Base-by-base conservation (phyloP, 2,888 invertebrate species). In the Arenicola marina region DNA sequence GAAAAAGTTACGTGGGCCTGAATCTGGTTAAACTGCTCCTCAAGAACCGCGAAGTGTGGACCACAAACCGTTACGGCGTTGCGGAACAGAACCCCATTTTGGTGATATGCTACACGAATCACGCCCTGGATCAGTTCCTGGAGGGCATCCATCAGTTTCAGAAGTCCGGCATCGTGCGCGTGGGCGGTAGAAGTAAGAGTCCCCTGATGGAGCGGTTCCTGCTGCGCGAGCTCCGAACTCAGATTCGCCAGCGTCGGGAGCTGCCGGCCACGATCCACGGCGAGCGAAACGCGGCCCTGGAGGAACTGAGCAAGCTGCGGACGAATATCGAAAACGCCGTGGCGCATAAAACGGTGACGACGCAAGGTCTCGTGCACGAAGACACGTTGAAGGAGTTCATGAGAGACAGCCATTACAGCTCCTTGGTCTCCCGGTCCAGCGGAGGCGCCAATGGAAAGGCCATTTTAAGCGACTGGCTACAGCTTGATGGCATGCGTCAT, bases 51-150 rank as follows among this genome's bases (percentile, higher is more conserved):
- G 26, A 43, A n/a, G 11, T 57, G 21, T 68, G 69, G 68, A 38
- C 31, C 34, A 45, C 11, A 11, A 38, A 38, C 38, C 11, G 18
- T 15, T 11, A 38, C n/a, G 51, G 29, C 2, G 44, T 31, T 44
- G 31, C n/a, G 34, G 38, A 65, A 11, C 48, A 61, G 15, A 55
- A 63, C 45, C 59, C 62, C 0, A 89, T 93, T 79, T 83, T 93
- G 11, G 85, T 93, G 0, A 88, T 93, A 26, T 91, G 92, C 75
- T 92, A 89, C 78, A 93, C 92, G 4, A 93, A 94, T 84, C 92
- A 92, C 78, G 92, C 93, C 3, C 83, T 94, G 48, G 93, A 93
- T 84, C 92, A 93, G 78, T 93, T 93, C 78, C 81, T 93, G 38
- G 89, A 91, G 78, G 90, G 76, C 1, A 67, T 75, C 4, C 46